These are phyloP conservation scores for Agrochola lota DNA, from an alignment of 2,888 invertebrate genomes.

Conservation along the genomic window DNA sequence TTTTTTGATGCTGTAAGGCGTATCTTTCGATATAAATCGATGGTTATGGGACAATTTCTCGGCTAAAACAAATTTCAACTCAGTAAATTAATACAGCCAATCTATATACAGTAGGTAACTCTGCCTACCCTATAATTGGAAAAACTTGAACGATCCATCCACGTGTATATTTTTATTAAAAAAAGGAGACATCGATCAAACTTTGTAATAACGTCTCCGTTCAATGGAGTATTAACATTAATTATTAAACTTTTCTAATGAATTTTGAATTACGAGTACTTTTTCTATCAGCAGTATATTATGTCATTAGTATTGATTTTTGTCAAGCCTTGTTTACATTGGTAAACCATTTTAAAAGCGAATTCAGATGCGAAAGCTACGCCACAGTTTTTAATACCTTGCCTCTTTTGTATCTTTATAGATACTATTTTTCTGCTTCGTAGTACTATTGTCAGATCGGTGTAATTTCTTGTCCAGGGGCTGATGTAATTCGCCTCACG, in stretches of 20 bases:
- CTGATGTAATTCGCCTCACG: too few relatives aligned
- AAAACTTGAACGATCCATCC: conserved; percentile 26
- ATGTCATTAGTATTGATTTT: conserved; percentile 54
- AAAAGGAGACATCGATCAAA: conserved; percentile 43
- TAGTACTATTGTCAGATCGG: too few relatives aligned
- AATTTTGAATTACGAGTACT: conserved; percentile 56
- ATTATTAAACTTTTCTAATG: conserved; percentile 60
- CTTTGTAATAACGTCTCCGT: conserved; percentile 31
- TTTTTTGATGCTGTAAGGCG: too few relatives aligned
- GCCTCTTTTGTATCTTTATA: background rate
- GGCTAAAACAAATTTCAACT: background rate
- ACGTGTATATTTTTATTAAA: conserved; percentile 18
- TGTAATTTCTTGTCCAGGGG: too few relatives aligned
- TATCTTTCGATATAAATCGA: too few relatives aligned
- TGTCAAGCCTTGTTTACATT: background rate
- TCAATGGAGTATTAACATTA: conserved; percentile 43
- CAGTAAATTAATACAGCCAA: conserved; percentile 11
- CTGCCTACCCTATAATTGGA: conserved; percentile 31
- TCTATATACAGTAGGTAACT: conserved; percentile 8
- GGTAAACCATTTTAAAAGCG: background rate
- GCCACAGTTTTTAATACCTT: background rate
- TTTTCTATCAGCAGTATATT: conserved; percentile 37
- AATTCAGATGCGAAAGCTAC: background rate
- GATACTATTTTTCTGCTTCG: too few relatives aligned
- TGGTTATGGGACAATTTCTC: background rate